Evolutionary conservation across 2,797 vertebrate genomes (phyloP).

Genomic region (Helostoma temminkii): DNA sequence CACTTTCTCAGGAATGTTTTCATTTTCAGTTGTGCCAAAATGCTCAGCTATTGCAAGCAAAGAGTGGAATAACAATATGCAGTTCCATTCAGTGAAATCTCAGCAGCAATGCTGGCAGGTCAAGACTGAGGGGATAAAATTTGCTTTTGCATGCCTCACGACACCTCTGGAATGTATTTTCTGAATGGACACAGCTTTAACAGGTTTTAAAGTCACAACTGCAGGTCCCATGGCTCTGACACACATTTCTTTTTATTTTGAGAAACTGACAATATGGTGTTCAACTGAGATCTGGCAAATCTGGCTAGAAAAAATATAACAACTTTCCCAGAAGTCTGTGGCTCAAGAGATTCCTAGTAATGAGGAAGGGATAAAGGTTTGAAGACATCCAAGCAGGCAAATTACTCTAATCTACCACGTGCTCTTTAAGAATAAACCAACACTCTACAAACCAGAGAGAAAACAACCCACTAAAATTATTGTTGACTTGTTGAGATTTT

Average conservation of each 20-base stretch:
- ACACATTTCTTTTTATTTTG: conserved; percentile 12
- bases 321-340: neutral
- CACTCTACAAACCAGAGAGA: conserved; percentile 12
- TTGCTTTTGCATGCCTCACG: conserved; percentile 18
- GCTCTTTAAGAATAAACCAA: conserved; percentile 37
- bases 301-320: neutral
- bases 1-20: conserved; percentile 77
- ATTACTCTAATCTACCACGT: neutral
- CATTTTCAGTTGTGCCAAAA: conserved; percentile 73
- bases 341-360: conserved; percentile 10
- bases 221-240: conserved; percentile 17
- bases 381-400: neutral
- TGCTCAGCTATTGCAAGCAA: conserved; percentile 49
- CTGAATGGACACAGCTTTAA: conserved; percentile 43
- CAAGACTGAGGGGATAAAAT: conserved; percentile 19
- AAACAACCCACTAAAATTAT: conserved; percentile 35
- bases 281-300: conserved; percentile 10
- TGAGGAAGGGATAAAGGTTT: conserved; percentile 11
- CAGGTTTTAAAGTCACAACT: conserved; percentile 30
- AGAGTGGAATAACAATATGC: conserved; percentile 58
- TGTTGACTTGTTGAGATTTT: conserved; percentile 55
- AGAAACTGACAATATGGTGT: conserved; percentile 6
- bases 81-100: conserved; percentile 57
- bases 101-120: conserved; percentile 21
- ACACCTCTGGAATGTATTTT: conserved; percentile 50